These are phyloP conservation scores for Bellardia pandia DNA, from an alignment of 2,888 invertebrate genomes.

Conservation along the genomic window DNA sequence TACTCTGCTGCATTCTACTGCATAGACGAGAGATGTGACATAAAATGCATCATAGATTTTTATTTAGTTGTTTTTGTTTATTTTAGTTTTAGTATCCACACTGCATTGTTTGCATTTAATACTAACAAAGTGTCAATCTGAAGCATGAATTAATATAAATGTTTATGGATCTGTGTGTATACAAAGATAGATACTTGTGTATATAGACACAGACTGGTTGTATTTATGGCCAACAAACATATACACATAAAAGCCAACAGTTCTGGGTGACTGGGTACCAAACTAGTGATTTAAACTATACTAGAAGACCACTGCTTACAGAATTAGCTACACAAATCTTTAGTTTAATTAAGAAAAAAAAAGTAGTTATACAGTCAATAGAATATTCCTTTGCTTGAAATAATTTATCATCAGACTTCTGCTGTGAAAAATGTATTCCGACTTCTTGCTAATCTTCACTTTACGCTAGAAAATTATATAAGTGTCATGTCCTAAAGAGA, in stretches of 20 bases:
- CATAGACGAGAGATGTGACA: slow-evolving; percentile 1
- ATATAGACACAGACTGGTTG: neutral
- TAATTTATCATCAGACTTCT: no score
- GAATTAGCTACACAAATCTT: no score
- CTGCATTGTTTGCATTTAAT: slow-evolving; percentile 50
- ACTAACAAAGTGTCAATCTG: slow-evolving; percentile 68
- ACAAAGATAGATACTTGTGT: neutral
- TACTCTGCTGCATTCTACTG: neutral
- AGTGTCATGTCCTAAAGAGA: no score
- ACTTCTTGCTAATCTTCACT: no score
- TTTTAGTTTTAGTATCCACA: slow-evolving; percentile 7
- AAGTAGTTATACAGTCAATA: no score
- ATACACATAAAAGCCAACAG: neutral
- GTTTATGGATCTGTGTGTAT: neutral
- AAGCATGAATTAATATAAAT: slow-evolving; percentile 43
- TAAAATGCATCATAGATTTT: slow-evolving; percentile 46
- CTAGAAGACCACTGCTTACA: no score
- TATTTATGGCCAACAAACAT: slow-evolving; percentile 35
- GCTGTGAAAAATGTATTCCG: no score
- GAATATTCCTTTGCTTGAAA: no score
- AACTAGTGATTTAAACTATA: no score
- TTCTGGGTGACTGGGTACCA: no score
- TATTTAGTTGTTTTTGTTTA: slow-evolving; percentile 7
- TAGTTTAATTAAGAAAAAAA: no score
- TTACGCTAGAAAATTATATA: no score